A percentile compares a stretch with the other conserved stretches of the same genome.
Conservation (phyloP, 1,140 invertebrate genomes). For the Drosophila kanapiae region DNA sequence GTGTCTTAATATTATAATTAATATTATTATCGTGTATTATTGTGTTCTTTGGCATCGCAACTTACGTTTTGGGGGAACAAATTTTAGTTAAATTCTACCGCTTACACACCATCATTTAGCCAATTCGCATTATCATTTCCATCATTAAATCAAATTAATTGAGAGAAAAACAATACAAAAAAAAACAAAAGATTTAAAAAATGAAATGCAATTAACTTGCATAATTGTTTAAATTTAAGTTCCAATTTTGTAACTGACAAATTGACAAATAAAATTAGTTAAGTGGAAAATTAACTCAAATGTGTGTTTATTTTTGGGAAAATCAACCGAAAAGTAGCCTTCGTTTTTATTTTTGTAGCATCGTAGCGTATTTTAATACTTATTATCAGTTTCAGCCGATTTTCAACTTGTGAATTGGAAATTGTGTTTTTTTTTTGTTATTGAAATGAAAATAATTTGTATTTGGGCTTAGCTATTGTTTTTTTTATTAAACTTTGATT, state of each 20-base stretch:
- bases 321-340: neutral
- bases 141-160: conserved; percentile 6
- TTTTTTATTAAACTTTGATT: too few species aligned
- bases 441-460: too few species aligned
- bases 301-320: neutral
- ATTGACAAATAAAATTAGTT: conserved; percentile 47
- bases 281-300: conserved; percentile 26
- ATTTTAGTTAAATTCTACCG: conserved; percentile 41
- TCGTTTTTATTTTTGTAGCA: too few species aligned
- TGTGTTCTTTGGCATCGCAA: conserved; percentile 24
- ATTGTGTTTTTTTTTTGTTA: too few species aligned
- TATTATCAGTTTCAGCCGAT: too few species aligned
- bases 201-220: conserved; percentile 9
- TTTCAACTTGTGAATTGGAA: too few species aligned
- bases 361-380: too few species aligned
- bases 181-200: neutral
- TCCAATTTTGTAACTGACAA: conserved; percentile 39
- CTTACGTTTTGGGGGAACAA: conserved; percentile 17
- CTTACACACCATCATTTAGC: conserved; percentile 24
- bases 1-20: conserved; percentile 1
- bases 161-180: neutral
- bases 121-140: conserved; percentile 29
- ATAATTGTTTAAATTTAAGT: conserved; percentile 29
- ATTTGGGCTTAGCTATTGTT: too few species aligned
- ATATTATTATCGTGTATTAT: conserved; percentile 7